These are phyloP conservation scores for Semaprochilodus insignis DNA, from an alignment of 2,797 vertebrate genomes.

Conservation along the genomic window DNA sequence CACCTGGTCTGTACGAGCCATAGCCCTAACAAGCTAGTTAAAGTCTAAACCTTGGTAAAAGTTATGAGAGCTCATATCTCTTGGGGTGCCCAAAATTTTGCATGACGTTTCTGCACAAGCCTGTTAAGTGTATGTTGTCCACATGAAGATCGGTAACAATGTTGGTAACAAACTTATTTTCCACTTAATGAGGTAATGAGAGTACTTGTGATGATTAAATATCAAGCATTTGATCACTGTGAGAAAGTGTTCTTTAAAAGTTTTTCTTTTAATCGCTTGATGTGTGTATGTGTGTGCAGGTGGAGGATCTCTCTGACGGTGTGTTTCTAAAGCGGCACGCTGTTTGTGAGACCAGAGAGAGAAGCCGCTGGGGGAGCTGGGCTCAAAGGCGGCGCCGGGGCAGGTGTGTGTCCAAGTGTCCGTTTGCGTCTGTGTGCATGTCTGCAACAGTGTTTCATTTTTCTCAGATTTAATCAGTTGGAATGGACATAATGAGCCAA, in stretches of 20 bases:
- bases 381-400: constrained; percentile 67
- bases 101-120: too few relatives aligned
- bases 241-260: neutral
- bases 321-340: constrained; percentile 66
- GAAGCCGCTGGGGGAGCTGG: constrained; percentile 70
- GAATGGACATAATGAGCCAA: too few relatives aligned
- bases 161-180: too few relatives aligned
- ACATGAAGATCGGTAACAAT: too few relatives aligned
- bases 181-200: neutral
- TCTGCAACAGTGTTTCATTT: too few relatives aligned
- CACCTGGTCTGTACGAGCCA: too few relatives aligned
- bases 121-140: too few relatives aligned
- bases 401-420: constrained; percentile 56
- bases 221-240: neutral
- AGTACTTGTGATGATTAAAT: neutral
- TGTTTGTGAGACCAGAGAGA: constrained; percentile 66
- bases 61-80: too few relatives aligned
- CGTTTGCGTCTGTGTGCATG: neutral
- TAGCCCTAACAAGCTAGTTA: too few relatives aligned
- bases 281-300: constrained; percentile 46
- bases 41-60: too few relatives aligned
- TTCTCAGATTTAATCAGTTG: too few relatives aligned
- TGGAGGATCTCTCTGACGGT: constrained; percentile 71
- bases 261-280: neutral
- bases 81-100: too few relatives aligned